phyloP scores from a whole-genome alignment of 2,888 invertebrate species.

The Tubulanus polymorphus region DNA sequence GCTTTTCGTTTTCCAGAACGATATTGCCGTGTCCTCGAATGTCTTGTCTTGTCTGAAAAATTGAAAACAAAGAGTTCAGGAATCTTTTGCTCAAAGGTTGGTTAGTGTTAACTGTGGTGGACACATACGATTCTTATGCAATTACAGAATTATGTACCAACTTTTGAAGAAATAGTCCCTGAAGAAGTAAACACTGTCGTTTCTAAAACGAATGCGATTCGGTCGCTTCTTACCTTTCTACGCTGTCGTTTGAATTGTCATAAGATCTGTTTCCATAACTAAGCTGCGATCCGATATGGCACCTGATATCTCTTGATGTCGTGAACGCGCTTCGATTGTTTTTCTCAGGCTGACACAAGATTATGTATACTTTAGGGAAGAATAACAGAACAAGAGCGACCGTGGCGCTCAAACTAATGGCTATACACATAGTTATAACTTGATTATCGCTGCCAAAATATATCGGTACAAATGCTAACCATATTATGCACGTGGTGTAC shows the following conservation, averaged over 20 bases:
- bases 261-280: slow-evolving; percentile 6
- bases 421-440: slow-evolving; percentile 64
- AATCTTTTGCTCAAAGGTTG: too few species aligned
- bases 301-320: slow-evolving; percentile 68
- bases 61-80: too few species aligned
- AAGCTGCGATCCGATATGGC: slow-evolving; percentile 60
- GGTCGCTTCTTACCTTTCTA: slow-evolving; percentile 42
- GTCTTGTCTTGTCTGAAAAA: slow-evolving; percentile 12
- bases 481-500: slow-evolving; percentile 97
- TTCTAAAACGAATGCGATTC: too few species aligned
- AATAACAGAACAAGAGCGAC: slow-evolving; percentile 71
- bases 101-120: too few species aligned
- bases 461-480: slow-evolving; percentile 95
- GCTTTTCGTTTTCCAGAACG: slow-evolving; percentile 23
- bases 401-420: slow-evolving; percentile 69
- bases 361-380: slow-evolving; percentile 73
- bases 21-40: slow-evolving; percentile 21
- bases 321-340: slow-evolving; percentile 73
- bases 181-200: too few species aligned
- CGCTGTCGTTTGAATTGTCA: slow-evolving; percentile 34
- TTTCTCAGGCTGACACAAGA: slow-evolving; percentile 69
- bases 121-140: too few species aligned
- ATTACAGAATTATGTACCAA: too few species aligned
- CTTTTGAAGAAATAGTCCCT: too few species aligned
- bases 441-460: slow-evolving; percentile 79